Evolutionary conservation across 2,888 invertebrate species (phyloP), one percentile per base, ranked within the genome.

Genomic region (Enoplolaimus lenunculus): DNA sequence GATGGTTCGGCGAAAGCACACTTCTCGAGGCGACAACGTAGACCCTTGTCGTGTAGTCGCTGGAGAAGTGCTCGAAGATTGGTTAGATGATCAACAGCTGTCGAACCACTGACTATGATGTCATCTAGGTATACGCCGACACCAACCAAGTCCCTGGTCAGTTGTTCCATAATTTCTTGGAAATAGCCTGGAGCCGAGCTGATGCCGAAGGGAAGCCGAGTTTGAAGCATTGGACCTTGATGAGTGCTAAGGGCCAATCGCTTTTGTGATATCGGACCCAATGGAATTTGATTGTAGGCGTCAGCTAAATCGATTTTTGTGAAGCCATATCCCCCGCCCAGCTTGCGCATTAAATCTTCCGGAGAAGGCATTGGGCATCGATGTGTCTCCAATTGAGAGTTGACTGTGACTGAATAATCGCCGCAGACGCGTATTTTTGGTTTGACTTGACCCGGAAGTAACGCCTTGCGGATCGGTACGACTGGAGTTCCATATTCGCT

Each of bases 271-370:
- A n/a, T n/a, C n/a, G n/a, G n/a, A n/a, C n/a, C n/a, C 16, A n/a
- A n/a, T n/a, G n/a, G n/a, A n/a, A n/a, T n/a, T n/a, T n/a, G n/a
- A n/a, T n/a, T n/a, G n/a, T n/a, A n/a, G n/a, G n/a, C n/a, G n/a
- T n/a, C n/a, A n/a, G n/a, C n/a, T n/a, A n/a, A n/a, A n/a, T n/a
- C n/a, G n/a, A n/a, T n/a, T n/a, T n/a, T n/a, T n/a, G n/a, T n/a
- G n/a, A n/a, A n/a, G n/a, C n/a, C n/a, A n/a, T n/a, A n/a, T n/a
- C 67, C 67, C 21, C 34, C 34, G n/a, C 31, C n/a, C 26, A 66
- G 31, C 26, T 34, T 65, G 21, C 70, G 65, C n/a, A 72, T 69
- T 30, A 74, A 21, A 33, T 74, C 72, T 2, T 70, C 69, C 3
- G 67, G 67, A 21, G 26, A n/a, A 33, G 67, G 67, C n/a, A 66